Base-by-base conservation (phyloP, 2,797 vertebrate species). In the Phalloptychus januarius region DNA sequence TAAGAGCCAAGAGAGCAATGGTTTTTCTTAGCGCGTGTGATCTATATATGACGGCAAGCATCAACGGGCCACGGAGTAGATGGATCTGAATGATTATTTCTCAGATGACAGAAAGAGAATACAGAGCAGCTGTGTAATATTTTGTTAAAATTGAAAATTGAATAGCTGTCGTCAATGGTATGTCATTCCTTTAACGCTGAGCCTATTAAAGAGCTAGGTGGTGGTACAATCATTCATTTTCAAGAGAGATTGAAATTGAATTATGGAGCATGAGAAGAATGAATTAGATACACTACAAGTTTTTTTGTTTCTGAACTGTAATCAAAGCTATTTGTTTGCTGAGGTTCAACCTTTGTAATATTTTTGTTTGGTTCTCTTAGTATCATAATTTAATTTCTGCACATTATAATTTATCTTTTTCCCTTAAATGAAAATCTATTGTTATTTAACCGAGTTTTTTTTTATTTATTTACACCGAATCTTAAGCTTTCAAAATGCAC, bases 91-190 rank as follows among this genome's bases (percentile, higher is more conserved):
- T 93, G 93, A 95, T 95, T 95, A 91, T 92, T 94, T 95, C 80
- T 93, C 88, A 94, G 90, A 94, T 93, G 89, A 93, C 87, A 91
- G 91, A 89, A 86, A 88, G 91, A 91, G 87, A 92, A 95, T 90
- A 83, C 89, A 82, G 86, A 90, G 90, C 89, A 80, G 88, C 91
- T 82, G 87, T 85, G 89, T 85, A 85, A 92, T 92, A 91, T 95
- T 93, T 94, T 50, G 87, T 91, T 93, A 90, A 91, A 93, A 93
- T 88, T 90, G 90, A 94, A 94, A 93, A 94, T 93, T 90, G 92
- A 96, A 93, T 91, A 92, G 83, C 92, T 94, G 95, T 94, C 93
- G 86, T 92, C 93, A 85, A 86, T 88, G 89, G 86, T 83, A 77
- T 94, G 91, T 93, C 88, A 92, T 93, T 93, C 79, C 85, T 91